These are phyloP conservation scores for Drosophila malerkotliana DNA, from an alignment of 1,140 invertebrate species.

Conservation along the genomic window DNA sequence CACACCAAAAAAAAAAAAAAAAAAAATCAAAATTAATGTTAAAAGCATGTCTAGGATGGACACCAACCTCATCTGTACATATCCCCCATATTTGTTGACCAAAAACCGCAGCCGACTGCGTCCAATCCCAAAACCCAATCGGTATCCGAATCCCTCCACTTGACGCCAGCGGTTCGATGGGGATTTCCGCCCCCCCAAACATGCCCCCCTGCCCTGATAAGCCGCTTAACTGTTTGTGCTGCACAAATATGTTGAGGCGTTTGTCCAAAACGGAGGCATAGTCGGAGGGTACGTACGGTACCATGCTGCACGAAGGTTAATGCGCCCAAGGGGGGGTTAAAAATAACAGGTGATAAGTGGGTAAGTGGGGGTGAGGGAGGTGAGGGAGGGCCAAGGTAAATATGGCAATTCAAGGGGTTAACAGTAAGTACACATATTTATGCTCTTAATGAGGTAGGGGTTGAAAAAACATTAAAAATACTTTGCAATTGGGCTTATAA, in stretches of 20 bases:
- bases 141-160: constrained; percentile 16
- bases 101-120: neutral
- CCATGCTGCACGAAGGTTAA: neutral
- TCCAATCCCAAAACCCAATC: neutral
- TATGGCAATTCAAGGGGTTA: too few species aligned
- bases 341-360: too few species aligned
- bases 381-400: too few species aligned
- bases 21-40: constrained; percentile 28
- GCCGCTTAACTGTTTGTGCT: constrained; percentile 43
- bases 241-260: constrained; percentile 32
- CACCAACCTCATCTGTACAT: neutral
- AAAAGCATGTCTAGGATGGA: constrained; percentile 8
- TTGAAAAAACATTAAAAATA: too few species aligned
- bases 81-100: constrained; percentile 5
- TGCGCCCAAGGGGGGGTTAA: neutral
- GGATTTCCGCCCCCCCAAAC: constrained; percentile 5
- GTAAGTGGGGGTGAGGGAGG: too few species aligned
- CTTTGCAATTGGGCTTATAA: too few species aligned
- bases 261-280: neutral
- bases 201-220: constrained; percentile 8
- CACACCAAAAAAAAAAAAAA: constrained; percentile 3
- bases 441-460: too few species aligned
- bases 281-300: too few species aligned
- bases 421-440: too few species aligned
- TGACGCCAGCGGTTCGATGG: constrained; percentile 37